Base-by-base conservation (phyloP, 2,113 vertebrate species). In the Semicossyphus pulcher region DNA sequence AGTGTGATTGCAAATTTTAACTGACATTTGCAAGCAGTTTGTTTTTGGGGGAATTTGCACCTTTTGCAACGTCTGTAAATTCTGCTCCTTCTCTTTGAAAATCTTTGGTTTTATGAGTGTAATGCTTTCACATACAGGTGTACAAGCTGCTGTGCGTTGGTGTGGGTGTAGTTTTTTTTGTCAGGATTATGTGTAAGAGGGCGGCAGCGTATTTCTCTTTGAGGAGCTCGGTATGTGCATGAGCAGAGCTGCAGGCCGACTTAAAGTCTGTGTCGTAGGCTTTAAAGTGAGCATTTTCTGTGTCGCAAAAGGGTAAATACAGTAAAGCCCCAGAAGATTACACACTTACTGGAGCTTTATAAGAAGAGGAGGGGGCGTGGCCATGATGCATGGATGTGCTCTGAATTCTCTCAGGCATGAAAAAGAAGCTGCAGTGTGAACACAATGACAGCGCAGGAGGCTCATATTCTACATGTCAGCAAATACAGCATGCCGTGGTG, bases 291-390 rank as follows among this genome's bases (percentile, higher is more conserved):
- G 39, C 65, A 56, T 85, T 68, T 68, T 76, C 42, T 72, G 44
- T 62, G 29, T 65, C 77, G 71, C 51, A 75, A 76, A n/a, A 83
- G 80, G 53, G 78, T 81, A 76, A 77, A 84, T 49, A 58, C 76
- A 73, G 57, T 80, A 85, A 44, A 87, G 59, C 60, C 68, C 32
- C 74, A 51, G 71, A 78, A 70, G 80, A 86, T 81, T 76, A 70
- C 31, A 42, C 59, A 81, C 72, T 82, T 60, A 72, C 62, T 23
- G 5, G 0, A 64, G 76, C 76, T 83, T 72, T 72, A 79, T 83
- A 74, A 65, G 72, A 72, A 80, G 77, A 41, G 47, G 45, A 67
- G 67, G 20, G 70, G 54, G 69, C 58, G 74, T 81, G 79, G 52
- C 63, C 16, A 32, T 26, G 29, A 62, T 80, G 31, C n/a, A n/a